phyloP scores from a whole-genome alignment of 2,797 vertebrate genomes.

The Pseudochirops cupreus region DNA sequence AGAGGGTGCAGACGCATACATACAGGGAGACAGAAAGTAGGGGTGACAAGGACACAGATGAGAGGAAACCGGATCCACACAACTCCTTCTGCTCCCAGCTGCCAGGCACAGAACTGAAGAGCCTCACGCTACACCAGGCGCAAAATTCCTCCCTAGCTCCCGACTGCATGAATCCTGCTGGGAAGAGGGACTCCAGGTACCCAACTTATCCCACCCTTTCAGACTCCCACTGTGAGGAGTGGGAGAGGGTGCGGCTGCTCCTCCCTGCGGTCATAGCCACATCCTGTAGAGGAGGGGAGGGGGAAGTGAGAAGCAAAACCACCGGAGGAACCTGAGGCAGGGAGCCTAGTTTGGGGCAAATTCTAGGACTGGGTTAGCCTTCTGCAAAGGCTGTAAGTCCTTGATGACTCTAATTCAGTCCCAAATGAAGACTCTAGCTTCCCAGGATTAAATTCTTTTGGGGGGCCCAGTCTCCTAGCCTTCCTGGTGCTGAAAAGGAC shows the following conservation, averaged over 20 bases:
- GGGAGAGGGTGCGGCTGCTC: slow-evolving; percentile 71
- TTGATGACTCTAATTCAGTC: background rate
- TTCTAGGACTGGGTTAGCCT: background rate
- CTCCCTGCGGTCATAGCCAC: slow-evolving; percentile 74
- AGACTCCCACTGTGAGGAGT: slow-evolving; percentile 44
- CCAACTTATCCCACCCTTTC: slow-evolving; percentile 27
- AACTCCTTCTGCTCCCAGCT: slow-evolving; percentile 51
- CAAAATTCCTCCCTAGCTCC: background rate
- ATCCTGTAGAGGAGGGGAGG: slow-evolving; percentile 74
- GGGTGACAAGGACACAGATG: slow-evolving; percentile 59
- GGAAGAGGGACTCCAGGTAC: background rate
- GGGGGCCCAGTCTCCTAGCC: background rate
- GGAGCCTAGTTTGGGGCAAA: background rate
- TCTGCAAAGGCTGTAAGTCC: background rate
- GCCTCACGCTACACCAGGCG: background rate
- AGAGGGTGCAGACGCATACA: background rate
- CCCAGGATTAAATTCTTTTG: background rate
- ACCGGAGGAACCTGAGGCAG: slow-evolving; percentile 20
- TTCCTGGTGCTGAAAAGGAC: background rate
- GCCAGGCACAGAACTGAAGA: background rate
- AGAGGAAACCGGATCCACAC: slow-evolving; percentile 60
- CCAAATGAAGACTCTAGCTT: background rate
- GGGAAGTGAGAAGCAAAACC: slow-evolving; percentile 79
- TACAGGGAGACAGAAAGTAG: background rate
- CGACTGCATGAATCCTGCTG: background rate